A percentile compares a stretch with the other conserved stretches of the same genome.
Evolutionary conservation across 2,797 vertebrate genomes (phyloP).

Genomic region (Trachops cirrhosus): DNA sequence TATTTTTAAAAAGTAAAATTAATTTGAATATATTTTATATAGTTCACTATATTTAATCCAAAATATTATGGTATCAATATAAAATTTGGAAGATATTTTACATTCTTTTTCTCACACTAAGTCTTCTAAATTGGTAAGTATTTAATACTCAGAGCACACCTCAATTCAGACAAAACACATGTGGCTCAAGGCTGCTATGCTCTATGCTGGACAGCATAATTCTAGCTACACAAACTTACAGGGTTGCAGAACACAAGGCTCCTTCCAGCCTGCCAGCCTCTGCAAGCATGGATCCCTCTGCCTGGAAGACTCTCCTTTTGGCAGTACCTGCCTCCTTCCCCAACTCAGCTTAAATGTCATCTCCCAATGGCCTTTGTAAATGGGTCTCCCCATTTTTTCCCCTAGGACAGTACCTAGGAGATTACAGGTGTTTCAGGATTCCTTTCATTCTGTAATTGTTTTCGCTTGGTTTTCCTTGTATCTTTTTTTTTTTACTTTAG

Average conservation of each 20-base stretch:
- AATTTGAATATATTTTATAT: conserved; percentile 16
- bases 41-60: background rate
- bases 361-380: background rate
- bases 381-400: background rate
- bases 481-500: background rate
- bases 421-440: background rate
- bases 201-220: accelerated
- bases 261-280: background rate
- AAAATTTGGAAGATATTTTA: background rate
- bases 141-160: background rate
- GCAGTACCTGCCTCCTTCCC: background rate
- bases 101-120: background rate
- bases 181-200: background rate
- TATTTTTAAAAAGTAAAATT: background rate
- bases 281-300: background rate
- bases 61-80: background rate
- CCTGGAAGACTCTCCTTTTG: background rate
- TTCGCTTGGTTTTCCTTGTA: background rate
- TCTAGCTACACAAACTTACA: background rate
- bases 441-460: background rate
- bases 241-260: background rate
- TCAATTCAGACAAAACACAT: background rate
- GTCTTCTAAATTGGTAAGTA: background rate
- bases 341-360: background rate
- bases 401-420: background rate